A percentile compares a stretch with the other conserved stretches of the same genome.
Evolutionary conservation across 1,140 invertebrate species (phyloP).

Genomic region (Pectinophora gossypiella): DNA sequence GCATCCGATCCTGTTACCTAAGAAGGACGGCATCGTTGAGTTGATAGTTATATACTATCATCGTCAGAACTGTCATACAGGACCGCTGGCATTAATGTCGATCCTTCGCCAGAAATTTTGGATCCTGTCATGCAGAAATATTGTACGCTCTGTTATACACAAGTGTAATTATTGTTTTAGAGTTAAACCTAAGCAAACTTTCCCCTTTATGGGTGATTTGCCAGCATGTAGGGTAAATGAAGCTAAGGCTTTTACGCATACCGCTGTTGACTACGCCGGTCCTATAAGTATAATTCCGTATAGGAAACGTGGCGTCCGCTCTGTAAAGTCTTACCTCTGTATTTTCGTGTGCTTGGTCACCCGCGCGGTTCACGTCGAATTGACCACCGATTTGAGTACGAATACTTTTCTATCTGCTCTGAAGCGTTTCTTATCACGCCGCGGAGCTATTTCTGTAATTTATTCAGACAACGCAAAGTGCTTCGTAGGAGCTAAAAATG

Average conservation of each 20-base stretch:
- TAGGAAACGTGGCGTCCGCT: conserved; percentile 10
- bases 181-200: neutral
- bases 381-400: conserved; percentile 35
- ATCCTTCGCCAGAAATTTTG: conserved; percentile 33
- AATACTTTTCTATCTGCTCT: conserved; percentile 38
- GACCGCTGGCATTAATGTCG: conserved; percentile 22
- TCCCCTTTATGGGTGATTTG: conserved; percentile 30
- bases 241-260: conserved; percentile 31
- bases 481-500: conserved; percentile 20
- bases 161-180: conserved; percentile 11
- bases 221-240: conserved; percentile 21
- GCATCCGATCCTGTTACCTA: conserved; percentile 22
- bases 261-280: conserved; percentile 39
- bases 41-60: conserved; percentile 37
- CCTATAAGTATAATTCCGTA: conserved; percentile 26
- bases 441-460: conserved; percentile 28
- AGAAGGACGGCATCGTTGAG: conserved; percentile 23
- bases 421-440: conserved; percentile 36
- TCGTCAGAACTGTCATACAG: conserved; percentile 27
- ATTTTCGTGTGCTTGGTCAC: conserved; percentile 50
- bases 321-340: conserved; percentile 37
- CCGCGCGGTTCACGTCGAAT: conserved; percentile 50
- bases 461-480: conserved; percentile 33
- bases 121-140: conserved; percentile 23
- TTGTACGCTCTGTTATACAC: conserved; percentile 9